Base-by-base conservation (phyloP, 2,888 invertebrate species). In the Metalampra italica region DNA sequence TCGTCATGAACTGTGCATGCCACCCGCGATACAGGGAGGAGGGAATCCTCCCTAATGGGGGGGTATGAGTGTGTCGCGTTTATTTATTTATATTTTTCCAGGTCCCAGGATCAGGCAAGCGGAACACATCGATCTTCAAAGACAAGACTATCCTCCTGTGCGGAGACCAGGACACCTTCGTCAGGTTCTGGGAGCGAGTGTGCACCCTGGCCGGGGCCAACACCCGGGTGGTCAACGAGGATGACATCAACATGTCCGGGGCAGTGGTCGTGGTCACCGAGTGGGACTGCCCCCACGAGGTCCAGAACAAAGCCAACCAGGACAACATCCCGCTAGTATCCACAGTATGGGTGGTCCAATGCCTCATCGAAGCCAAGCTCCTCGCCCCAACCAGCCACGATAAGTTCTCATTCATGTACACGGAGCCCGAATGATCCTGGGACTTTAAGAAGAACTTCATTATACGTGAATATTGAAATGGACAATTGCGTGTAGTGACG, bases 331-430 rank as follows among this genome's bases (percentile, higher is more conserved):
- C 94, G 0, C 64, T 94, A 0, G 92, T 94, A 0, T 92, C 93
- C 0, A 92, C 93, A 0, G 91, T 91, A 1, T 95, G 94, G 94
- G 82, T 94, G 0, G 89, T 92, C 4, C 94, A 94, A 62, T 92
- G 92, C 59, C 78, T 94, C 37, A 91, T 94, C 52, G 91, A 92
- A 59, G 92, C 92, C 1, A 83, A 85, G 47, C 75, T 90, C 34
- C 75, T 91, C 54, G 61, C 78, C 0, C 88, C 90, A 7, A 85
- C 90, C 59, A 76, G 82, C 51, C 90, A 91, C 71, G 78, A 79
- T 43, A 89, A 83, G 74, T 91, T 91, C 64, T 89, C 88, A 54
- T 90, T 91, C 57, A 90, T 89, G 75, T 91, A 88, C 48, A 71
- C 84, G 14, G 90, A 90, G 75, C 83, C 82, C 29, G 89, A 90